Percentiles rank a stretch among this genome's conserved stretches.
Evolutionary conservation across 2,113 vertebrate species (phyloP).

Genomic region (Semnornis frantzii): DNA sequence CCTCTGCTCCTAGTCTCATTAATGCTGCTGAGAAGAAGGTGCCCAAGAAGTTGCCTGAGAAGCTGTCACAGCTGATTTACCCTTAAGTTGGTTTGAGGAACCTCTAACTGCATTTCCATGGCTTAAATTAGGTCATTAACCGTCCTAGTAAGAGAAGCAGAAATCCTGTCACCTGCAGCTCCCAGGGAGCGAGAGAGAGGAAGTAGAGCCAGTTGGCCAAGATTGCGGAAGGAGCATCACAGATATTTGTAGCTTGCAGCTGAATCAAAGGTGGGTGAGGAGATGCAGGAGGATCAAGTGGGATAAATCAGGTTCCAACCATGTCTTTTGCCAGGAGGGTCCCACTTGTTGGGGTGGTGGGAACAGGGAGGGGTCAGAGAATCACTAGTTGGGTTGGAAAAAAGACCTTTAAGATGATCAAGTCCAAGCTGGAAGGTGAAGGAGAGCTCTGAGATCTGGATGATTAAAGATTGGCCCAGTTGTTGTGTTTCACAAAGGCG

Average conservation of each 20-base stretch:
- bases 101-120: background rate
- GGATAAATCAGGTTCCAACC: background rate
- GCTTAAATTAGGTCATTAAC: background rate
- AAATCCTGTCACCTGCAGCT: background rate
- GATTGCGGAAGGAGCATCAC: background rate
- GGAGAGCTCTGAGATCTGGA: background rate
- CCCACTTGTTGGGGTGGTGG: background rate
- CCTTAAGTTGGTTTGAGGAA: background rate
- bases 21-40: background rate
- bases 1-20: background rate
- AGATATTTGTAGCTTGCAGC: background rate
- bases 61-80: background rate
- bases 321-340: background rate
- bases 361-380: background rate
- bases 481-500: background rate
- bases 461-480: background rate
- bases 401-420: background rate
- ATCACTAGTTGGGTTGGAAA: background rate
- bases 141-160: background rate
- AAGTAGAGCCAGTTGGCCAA: background rate
- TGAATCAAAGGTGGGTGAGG: background rate
- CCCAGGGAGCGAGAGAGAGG: background rate
- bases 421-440: background rate
- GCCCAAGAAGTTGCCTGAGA: background rate
- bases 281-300: background rate